Evolutionary conservation across 2,888 invertebrate genomes (phyloP).

Genomic region (Geotrupes spiniger): DNA sequence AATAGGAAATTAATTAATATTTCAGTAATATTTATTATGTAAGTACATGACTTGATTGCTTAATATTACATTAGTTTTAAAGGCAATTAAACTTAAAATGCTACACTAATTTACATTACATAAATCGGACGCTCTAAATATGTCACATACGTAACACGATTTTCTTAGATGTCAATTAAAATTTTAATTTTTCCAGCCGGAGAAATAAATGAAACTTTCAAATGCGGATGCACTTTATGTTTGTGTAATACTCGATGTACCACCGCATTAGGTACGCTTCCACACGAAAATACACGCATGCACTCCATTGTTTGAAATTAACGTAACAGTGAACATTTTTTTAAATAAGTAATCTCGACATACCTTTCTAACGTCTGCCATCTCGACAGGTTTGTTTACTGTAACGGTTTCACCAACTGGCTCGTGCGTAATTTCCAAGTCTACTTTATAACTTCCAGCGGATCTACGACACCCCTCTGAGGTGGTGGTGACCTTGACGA

Average conservation of each 20-base stretch:
- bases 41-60: too few relatives aligned
- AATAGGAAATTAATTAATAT: too few relatives aligned
- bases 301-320: neutral
- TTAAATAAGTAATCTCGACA: neutral
- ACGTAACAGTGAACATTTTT: too few relatives aligned
- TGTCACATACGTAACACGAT: too few relatives aligned
- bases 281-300: neutral
- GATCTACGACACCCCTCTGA: neutral
- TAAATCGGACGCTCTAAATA: too few relatives aligned
- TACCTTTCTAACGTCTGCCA: slow-evolving; percentile 8
- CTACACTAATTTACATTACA: too few relatives aligned
- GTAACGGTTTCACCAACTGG: slow-evolving; percentile 3
- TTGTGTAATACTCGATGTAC: neutral
- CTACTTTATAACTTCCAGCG: slow-evolving; percentile 10
- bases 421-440: neutral
- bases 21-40: too few relatives aligned
- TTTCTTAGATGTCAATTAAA: too few relatives aligned
- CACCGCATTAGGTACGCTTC: neutral
- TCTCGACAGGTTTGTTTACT: neutral
- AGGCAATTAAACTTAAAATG: too few relatives aligned
- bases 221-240: neutral
- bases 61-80: too few relatives aligned
- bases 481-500: slow-evolving; percentile 8
- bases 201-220: too few relatives aligned
- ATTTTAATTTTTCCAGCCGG: too few relatives aligned